Conservation (phyloP, 2,797 vertebrate genomes). For the Syngnathus rostellatus region DNA sequence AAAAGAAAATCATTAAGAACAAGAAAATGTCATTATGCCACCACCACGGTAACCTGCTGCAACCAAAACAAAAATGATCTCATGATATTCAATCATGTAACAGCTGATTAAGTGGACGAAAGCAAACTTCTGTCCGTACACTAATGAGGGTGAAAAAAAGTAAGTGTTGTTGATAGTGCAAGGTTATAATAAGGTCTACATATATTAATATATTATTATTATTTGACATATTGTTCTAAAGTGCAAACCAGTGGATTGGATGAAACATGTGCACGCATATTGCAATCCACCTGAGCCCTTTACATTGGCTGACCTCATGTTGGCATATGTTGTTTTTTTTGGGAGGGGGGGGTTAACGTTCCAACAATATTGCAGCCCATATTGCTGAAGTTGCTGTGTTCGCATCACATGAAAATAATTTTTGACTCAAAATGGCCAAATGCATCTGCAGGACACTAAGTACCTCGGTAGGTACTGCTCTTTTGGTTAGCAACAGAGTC, state of each 20-base stretch:
- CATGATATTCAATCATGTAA: slow-evolving; percentile 4
- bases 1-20: background rate
- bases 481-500: background rate
- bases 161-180: slow-evolving; percentile 64
- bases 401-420: no score
- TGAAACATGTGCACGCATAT: slow-evolving; percentile 66
- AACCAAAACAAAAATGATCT: background rate
- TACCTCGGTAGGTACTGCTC: background rate
- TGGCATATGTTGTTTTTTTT: background rate
- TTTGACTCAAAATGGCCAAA: background rate
- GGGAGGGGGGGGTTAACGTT: no score
- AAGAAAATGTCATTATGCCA: background rate
- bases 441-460: background rate
- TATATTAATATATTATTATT: slow-evolving; percentile 57
- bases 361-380: no score
- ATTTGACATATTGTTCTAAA: slow-evolving; percentile 68
- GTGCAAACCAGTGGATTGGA: slow-evolving; percentile 70
- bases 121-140: slow-evolving; percentile 48
- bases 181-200: slow-evolving; percentile 63
- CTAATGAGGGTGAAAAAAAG: slow-evolving; percentile 38
- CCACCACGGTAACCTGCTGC: background rate
- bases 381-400: no score
- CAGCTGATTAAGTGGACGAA: background rate
- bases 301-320: slow-evolving; percentile 35
- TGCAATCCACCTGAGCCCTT: slow-evolving; percentile 61